These are phyloP conservation scores for Brachyalestes nurse DNA, from an alignment of 2,797 vertebrate genomes.

Conservation along the genomic window DNA sequence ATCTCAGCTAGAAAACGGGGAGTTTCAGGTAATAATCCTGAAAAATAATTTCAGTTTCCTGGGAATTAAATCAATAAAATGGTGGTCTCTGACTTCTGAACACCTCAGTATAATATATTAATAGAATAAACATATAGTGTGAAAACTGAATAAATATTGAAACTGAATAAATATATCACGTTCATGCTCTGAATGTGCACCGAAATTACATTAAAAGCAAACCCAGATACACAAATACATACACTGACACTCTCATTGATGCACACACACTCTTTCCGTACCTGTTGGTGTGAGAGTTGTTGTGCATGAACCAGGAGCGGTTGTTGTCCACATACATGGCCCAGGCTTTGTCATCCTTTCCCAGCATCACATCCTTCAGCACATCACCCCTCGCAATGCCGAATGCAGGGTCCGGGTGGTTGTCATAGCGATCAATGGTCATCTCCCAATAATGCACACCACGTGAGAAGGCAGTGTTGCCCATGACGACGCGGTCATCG, in stretches of 20 bases:
- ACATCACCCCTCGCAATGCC: conserved; percentile 91
- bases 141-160: no score
- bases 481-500: conserved; percentile 94
- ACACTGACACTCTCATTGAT: not conserved
- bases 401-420: conserved; percentile 97
- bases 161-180: no score
- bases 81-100: no score
- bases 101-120: no score
- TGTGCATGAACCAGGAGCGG: conserved; percentile 93
- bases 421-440: conserved; percentile 94
- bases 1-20: no score
- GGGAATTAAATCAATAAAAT: not conserved
- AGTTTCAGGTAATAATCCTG: no score
- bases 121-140: no score
- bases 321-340: conserved; percentile 97
- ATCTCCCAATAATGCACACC: conserved; percentile 98
- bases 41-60: no score
- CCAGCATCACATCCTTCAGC: conserved; percentile 96
- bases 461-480: conserved; percentile 91
- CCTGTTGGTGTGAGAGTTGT: conserved; percentile 90
- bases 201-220: not conserved
- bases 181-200: not conserved
- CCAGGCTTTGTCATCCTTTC: conserved; percentile 98
- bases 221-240: not conserved
- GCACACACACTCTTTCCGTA: conserved; percentile 57